Percentiles rank a stretch among this genome's conserved stretches.
Conservation (phyloP, 2,113 vertebrate genomes). For the Ictalurus punctatus region DNA sequence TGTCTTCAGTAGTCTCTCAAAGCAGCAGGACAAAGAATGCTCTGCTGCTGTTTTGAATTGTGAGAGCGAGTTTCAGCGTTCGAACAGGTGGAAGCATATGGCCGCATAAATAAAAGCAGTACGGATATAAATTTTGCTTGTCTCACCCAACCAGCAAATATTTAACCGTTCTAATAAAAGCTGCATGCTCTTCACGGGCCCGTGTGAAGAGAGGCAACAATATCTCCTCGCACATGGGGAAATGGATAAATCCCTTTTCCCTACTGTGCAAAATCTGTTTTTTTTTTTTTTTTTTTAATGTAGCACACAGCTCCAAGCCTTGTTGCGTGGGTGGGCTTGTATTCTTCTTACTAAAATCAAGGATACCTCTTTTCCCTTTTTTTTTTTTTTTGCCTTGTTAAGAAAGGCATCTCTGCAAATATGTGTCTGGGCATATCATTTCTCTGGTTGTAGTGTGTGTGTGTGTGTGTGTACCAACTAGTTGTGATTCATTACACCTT, state of each 20-base stretch:
- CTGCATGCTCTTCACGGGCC: constrained; percentile 80
- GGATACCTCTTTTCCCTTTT: constrained; percentile 29
- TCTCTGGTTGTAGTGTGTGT: constrained; percentile 24
- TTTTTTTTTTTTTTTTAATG: constrained; percentile 20
- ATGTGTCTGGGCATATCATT: constrained; percentile 54
- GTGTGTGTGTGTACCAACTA: constrained; percentile 13
- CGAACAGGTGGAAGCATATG: constrained; percentile 12
- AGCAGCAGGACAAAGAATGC: background rate
- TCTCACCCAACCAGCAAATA: constrained; percentile 86
- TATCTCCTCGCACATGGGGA: constrained; percentile 81
- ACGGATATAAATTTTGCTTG: constrained; percentile 81
- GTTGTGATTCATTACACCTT: constrained; percentile 15
- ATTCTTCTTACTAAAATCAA: constrained; percentile 45
- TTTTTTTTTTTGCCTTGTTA: constrained; percentile 47
- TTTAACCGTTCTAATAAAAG: constrained; percentile 93
- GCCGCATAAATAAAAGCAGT: constrained; percentile 45
- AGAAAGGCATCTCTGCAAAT: constrained; percentile 58
- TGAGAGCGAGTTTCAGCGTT: background rate
- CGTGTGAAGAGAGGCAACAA: constrained; percentile 77
- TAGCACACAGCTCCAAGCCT: constrained; percentile 49
- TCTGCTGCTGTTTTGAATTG: background rate
- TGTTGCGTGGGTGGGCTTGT: constrained; percentile 50
- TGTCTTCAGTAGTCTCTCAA: background rate
- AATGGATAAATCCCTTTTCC: constrained; percentile 61
- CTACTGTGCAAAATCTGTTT: constrained; percentile 50